Percentiles rank a stretch among this genome's conserved stretches.
phyloP scores from a whole-genome alignment of 2,113 vertebrate species.

The Ginglymostoma cirratum region DNA sequence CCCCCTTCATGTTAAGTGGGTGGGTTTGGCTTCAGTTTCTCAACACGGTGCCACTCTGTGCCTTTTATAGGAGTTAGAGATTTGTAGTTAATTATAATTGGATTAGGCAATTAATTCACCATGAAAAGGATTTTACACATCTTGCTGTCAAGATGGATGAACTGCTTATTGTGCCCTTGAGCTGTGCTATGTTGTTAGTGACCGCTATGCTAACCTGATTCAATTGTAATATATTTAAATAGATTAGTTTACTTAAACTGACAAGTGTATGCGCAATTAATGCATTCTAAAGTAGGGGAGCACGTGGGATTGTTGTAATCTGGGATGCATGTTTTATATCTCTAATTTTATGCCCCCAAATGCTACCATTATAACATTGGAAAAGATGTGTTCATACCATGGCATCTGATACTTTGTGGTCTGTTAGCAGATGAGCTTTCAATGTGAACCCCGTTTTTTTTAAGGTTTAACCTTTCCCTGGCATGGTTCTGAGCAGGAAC shows the following conservation, averaged over 20 bases:
- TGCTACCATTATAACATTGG: background rate
- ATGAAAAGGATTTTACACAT: background rate
- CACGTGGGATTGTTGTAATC: background rate
- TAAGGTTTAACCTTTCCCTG: too few species aligned
- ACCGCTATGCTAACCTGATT: background rate
- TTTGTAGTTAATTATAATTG: background rate
- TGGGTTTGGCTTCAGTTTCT: background rate
- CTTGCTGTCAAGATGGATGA: background rate
- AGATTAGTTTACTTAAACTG: background rate
- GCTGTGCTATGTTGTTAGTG: background rate
- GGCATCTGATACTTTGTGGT: too few species aligned
- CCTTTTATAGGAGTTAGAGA: background rate
- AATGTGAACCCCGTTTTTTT: too few species aligned
- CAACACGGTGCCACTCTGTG: background rate
- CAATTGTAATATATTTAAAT: slow-evolving; percentile 20
- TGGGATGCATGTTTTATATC: background rate
- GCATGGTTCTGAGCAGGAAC: too few species aligned
- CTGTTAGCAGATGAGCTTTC: too few species aligned
- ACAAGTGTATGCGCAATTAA: background rate
- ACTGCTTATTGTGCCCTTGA: background rate
- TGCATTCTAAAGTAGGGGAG: background rate
- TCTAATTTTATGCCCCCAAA: background rate
- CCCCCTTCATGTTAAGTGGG: background rate
- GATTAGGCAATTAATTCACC: background rate
- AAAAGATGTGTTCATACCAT: too few species aligned